Conservation (phyloP, 2,113 vertebrate species). For the Cynocephalus volans region DNA sequence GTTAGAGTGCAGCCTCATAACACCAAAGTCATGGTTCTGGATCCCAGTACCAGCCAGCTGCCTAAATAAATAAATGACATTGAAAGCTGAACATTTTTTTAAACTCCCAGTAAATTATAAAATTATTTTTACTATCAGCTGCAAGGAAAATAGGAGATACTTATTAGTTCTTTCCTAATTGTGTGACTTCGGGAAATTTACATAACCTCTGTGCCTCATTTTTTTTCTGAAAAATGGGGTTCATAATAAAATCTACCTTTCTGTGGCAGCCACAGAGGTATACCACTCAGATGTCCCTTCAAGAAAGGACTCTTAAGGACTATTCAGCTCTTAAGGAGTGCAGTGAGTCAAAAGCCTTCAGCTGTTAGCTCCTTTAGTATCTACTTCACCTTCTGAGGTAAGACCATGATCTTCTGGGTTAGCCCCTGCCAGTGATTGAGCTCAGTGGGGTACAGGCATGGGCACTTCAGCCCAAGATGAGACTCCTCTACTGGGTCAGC, state of each 20-base stretch:
- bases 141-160: background rate
- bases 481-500: background rate
- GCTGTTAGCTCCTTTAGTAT: background rate
- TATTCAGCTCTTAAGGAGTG: background rate
- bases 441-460: fast-evolving
- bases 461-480: background rate
- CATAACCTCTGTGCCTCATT: background rate
- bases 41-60: no score
- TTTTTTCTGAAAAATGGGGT: background rate
- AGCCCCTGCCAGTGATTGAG: background rate
- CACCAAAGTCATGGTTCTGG: no score
- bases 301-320: background rate
- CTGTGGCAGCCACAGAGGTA: background rate
- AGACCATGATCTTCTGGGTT: background rate
- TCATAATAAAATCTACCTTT: background rate
- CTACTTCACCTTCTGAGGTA: background rate
- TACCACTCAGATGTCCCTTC: background rate
- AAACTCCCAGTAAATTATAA: conserved; percentile 16
- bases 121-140: background rate
- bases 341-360: background rate
- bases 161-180: background rate
- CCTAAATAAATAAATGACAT: background rate
- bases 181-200: background rate
- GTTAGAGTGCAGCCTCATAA: no score
- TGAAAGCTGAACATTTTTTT: background rate